Evolutionary conservation across 35 echinoderm and acorn worm species (phyloP).

Genomic region (Ophiothrix spiculata): DNA sequence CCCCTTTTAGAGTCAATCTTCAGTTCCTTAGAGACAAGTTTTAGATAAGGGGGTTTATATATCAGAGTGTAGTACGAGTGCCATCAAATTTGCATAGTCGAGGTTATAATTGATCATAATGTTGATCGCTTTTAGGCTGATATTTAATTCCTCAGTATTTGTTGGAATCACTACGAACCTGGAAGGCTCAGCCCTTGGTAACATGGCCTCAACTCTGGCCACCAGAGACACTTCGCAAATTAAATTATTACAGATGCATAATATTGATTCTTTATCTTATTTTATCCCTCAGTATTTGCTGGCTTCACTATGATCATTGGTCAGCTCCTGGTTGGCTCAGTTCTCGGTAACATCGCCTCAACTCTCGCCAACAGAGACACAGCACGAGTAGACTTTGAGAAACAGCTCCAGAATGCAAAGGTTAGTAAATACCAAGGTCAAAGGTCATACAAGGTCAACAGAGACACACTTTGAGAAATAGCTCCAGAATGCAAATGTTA

Average conservation of each 20-base stretch:
- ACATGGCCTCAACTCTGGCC: background rate
- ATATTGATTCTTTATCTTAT: background rate
- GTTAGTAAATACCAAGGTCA: background rate
- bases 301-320: constrained; percentile 36
- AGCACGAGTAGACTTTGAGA: constrained; percentile 19
- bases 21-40: no score
- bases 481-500: background rate
- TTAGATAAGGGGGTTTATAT: no score
- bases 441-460: background rate
- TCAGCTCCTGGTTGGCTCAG: constrained; percentile 25
- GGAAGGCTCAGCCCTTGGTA: background rate
- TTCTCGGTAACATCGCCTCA: constrained; percentile 47
- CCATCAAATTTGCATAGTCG: no score
- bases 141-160: no score
- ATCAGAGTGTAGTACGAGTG: no score
- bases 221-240: background rate
- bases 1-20: no score
- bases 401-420: constrained; percentile 9
- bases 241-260: background rate
- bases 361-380: constrained; percentile 35
- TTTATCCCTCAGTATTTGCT: constrained; percentile 19
- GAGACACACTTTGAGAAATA: background rate
- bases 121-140: no score
- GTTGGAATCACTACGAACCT: no score
- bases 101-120: no score